These are phyloP conservation scores for Habrosyne pyritoides DNA, from an alignment of 2,888 invertebrate species.

Conservation along the genomic window DNA sequence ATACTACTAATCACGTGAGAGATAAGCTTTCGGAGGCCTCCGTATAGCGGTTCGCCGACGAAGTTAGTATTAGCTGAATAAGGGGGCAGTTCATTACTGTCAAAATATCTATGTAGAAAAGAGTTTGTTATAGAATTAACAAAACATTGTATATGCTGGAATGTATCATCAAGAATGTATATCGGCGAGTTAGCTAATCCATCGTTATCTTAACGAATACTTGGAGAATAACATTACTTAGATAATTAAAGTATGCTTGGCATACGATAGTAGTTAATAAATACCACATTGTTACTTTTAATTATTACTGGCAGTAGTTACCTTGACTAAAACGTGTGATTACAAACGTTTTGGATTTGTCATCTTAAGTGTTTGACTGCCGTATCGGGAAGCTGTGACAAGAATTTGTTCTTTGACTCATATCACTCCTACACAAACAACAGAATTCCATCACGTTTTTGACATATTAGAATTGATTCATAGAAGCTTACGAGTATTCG, in stretches of 20 bases:
- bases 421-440: background rate
- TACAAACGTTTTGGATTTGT: constrained; percentile 1
- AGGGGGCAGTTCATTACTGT: too few relatives aligned
- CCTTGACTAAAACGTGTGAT: constrained; percentile 6
- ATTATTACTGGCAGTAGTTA: background rate
- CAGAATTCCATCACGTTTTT: background rate
- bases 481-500: too few relatives aligned
- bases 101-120: too few relatives aligned
- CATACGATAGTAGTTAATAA: background rate
- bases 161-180: too few relatives aligned
- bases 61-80: too few relatives aligned
- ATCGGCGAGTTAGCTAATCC: too few relatives aligned
- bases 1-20: too few relatives aligned
- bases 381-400: background rate
- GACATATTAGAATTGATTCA: background rate
- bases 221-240: background rate
- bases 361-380: constrained; percentile 4
- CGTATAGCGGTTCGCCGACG: too few relatives aligned
- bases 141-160: too few relatives aligned
- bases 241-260: background rate
- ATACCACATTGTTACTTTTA: background rate
- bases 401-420: background rate
- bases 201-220: background rate
- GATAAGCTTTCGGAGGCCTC: too few relatives aligned
- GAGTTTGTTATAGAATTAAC: too few relatives aligned